Base-by-base conservation (phyloP, 2,888 invertebrate species). In the Drosophila pegasa region DNA sequence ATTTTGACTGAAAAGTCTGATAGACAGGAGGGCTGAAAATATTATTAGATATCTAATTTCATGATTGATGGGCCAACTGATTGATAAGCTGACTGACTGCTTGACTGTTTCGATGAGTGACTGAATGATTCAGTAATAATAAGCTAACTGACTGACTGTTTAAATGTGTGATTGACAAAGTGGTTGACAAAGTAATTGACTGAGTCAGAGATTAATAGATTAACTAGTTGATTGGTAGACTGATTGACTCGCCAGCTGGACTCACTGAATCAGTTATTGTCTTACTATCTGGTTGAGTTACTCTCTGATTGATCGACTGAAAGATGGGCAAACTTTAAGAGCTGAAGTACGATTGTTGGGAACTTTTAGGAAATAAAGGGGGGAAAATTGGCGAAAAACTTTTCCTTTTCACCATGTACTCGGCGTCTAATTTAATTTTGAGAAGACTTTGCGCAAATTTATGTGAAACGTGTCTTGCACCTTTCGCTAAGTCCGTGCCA, bases 391-490 rank as follows among this genome's bases (percentile, higher is more conserved):
- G 12, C 12, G 45, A 12, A 29, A 29, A 45, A 45, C 27, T 45
- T 29, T 45, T 18, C 18, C 3, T 1, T 29, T 29, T 3, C 3
- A 29, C 29, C 27, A 29, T 45, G 16, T 29, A 29, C 7, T 12
- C 27, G 12, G 18, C 18, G 16, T 12, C 18, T 18, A 45, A 45
- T 45, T 45, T 29, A 16, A 45, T 45, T 29, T 12, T 18, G 45
- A 27, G 27, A 6, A 16, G 45, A 45, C 45, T 16, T 45, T 45
- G 45, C 16, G 18, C 25, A 27, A 45, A 18, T 29, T 45, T 16
- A 20, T 31, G 47, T 31, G 47, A 48, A 48, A 14, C 47, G 31
- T 20, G 47, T 14, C 31, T 14, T 48, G 5, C 29, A 48, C 50
- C 35, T 35, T 50, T 25, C 22, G 25, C 1, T 2, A 33, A 50